These are phyloP conservation scores for Platycnemis pennipes DNA, from an alignment of 2,888 invertebrate genomes.

Conservation along the genomic window DNA sequence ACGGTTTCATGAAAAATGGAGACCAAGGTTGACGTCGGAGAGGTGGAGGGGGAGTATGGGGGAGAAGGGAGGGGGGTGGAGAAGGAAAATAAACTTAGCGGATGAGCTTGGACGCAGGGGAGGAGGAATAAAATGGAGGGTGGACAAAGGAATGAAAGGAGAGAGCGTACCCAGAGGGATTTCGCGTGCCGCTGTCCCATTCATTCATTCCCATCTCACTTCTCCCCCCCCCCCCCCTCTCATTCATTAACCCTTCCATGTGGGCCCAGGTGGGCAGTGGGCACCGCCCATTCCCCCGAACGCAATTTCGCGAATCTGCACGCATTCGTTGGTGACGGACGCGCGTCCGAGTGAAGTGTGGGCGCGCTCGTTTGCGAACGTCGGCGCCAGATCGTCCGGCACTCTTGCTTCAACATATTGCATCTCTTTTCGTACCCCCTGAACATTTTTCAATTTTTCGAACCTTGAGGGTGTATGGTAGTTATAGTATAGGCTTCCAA, in stretches of 20 bases:
- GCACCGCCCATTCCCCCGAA: background rate
- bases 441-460: no score
- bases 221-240: background rate
- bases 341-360: background rate
- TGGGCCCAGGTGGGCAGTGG: background rate
- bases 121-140: background rate
- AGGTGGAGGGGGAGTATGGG: background rate
- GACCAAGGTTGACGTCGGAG: no score
- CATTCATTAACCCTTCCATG: background rate
- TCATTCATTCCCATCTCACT: background rate
- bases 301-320: background rate
- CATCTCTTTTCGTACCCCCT: no score
- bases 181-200: background rate
- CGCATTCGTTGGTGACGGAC: background rate
- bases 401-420: no score
- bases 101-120: background rate
- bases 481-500: no score
- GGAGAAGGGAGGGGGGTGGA: background rate
- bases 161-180: background rate
- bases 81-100: background rate
- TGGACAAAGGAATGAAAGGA: background rate
- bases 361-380: no score
- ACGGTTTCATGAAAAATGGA: no score
- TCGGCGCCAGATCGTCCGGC: no score
- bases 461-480: no score